Evolutionary conservation across 2,888 invertebrate species (phyloP), one percentile per base, ranked within the genome.

Genomic region (Hydropsyche betteni): DNA sequence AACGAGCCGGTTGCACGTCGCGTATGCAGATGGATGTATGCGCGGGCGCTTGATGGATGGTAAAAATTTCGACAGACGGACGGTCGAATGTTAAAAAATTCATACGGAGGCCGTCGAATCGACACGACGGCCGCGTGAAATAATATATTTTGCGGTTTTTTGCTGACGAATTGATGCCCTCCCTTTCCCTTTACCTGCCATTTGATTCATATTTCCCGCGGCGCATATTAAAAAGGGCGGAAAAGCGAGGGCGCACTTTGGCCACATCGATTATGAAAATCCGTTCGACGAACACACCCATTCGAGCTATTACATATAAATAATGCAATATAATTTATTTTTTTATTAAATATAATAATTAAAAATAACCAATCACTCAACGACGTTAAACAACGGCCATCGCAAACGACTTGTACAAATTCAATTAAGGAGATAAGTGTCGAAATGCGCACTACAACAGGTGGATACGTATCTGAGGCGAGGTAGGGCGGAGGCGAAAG

Each of bases 371-470:
- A 44, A 44, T 44, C 44, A 44, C 44, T 44, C 10, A 44, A 55
- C 24, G 2, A 24, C 24, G 24, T 2, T 2, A 55, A 24, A 64
- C 33, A 2, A 64, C 64, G 10, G 1, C 6, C 8, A 64, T 5
- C 10, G n/a, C 69, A 69, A 44, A 16, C 24, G 34, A 64, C n/a
- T 64, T 24, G 44, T 44, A 44, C 64, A 24, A 53, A 53, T 70
- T 70, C 53, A 70, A 70, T 55, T 58, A 72, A 58, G 72, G 14
- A 72, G 24, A 61, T 72, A 72, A 72, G 72, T 61, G 50, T 58
- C 10, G 70, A 53, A 52, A n/a, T 34, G 64, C 34, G 34, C 36
- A 8, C 12, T 36, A 34, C 8, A 64, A 44, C 44, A 44, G 38
- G 44, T 58, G 68, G 68, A 68, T 64, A 68, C 33, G 68, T 34